Percentiles rank a stretch among this genome's conserved stretches.
phyloP scores from a whole-genome alignment of 2,888 invertebrate genomes.

The Heteromurus nitidus region DNA sequence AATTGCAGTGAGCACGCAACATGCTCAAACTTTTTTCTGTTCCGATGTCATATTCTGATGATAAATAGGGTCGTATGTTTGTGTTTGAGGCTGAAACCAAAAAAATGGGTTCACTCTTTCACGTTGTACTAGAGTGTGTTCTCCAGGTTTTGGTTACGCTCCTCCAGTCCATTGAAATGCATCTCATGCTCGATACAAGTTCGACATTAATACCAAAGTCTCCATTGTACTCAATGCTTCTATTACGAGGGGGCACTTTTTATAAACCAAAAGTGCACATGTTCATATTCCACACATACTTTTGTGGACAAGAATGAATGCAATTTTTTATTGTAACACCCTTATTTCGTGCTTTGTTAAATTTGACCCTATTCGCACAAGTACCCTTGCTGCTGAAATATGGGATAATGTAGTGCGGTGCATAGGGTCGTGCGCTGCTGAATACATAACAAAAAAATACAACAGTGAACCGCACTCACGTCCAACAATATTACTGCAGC shows the following conservation, averaged over 20 bases:
- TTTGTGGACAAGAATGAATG: conserved; percentile 15
- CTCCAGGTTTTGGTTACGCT: conserved; percentile 7
- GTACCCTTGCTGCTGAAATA: conserved; percentile 29
- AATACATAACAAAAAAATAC: conserved; percentile 8
- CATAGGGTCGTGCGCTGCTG: conserved; percentile 21
- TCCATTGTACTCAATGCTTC: not conserved
- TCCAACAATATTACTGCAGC: conserved; percentile 13
- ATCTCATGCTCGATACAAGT: not conserved
- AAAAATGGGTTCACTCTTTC: too few species aligned
- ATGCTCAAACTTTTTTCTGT: too few species aligned
- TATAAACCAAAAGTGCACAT: not conserved
- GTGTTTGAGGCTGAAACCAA: not conserved
- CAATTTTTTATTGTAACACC: conserved; percentile 23
- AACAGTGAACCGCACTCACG: not conserved
- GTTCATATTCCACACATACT: not conserved
- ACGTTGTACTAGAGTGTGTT: too few species aligned
- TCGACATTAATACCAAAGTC: too few species aligned
- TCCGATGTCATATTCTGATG: too few species aligned
- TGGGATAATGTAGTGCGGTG: conserved; percentile 27
- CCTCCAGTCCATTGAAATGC: not conserved
- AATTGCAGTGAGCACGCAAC: too few species aligned
- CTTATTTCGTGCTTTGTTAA: conserved; percentile 48
- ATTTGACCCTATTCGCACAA: conserved; percentile 46
- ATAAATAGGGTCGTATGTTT: conserved; percentile 24
- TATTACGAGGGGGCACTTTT: not conserved